These are phyloP conservation scores for Tetraneura akinire DNA, from an alignment of 1,140 invertebrate species.

Conservation along the genomic window DNA sequence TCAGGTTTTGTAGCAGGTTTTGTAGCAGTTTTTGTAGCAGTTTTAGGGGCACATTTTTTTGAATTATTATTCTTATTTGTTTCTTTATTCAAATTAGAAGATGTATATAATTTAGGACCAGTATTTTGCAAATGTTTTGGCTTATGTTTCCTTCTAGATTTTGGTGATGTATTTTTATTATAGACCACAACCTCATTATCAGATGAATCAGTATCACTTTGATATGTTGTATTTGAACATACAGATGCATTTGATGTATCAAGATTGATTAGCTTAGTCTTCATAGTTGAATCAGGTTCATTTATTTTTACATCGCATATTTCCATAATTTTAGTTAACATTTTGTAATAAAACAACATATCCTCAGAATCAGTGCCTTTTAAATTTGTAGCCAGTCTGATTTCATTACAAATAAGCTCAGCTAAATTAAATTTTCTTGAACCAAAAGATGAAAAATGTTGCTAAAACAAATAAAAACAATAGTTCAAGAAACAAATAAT, in stretches of 20 bases:
- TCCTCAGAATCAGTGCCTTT: neutral
- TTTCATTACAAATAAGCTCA: slow-evolving; percentile 42
- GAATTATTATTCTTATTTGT: neutral
- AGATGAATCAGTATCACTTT: neutral
- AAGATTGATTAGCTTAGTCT: neutral
- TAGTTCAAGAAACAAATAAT: neutral
- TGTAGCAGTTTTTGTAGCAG: neutral
- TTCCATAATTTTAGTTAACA: slow-evolving; percentile 31
- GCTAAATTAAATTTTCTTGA: slow-evolving; percentile 39
- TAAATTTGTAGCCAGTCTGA: slow-evolving; percentile 22
- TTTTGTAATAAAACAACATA: slow-evolving; percentile 24
- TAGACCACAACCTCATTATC: neutral
- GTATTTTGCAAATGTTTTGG: neutral
- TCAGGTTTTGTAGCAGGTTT: neutral
- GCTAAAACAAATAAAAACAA: slow-evolving; percentile 32
- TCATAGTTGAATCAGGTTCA: slow-evolving; percentile 26
- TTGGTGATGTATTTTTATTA: neutral
- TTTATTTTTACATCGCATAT: slow-evolving; percentile 6
- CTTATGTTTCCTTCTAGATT: neutral
- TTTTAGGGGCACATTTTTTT: neutral
- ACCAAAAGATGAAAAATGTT: slow-evolving; percentile 27
- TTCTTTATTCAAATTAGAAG: neutral
- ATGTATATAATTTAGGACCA: neutral
- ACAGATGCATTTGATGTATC: neutral
- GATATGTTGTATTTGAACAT: neutral